phyloP scores from a whole-genome alignment of 2,113 vertebrate genomes.

The Microcebus jonahi region DNA sequence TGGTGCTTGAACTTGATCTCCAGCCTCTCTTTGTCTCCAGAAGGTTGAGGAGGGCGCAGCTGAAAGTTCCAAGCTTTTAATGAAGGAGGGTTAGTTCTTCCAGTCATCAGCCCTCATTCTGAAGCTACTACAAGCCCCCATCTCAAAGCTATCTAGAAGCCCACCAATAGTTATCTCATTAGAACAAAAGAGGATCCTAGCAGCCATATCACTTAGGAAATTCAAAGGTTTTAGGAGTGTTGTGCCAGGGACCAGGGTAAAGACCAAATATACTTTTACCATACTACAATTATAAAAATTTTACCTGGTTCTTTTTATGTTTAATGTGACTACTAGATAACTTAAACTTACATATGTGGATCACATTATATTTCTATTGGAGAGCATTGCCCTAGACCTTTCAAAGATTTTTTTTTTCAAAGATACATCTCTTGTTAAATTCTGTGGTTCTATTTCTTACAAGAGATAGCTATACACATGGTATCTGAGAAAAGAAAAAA shows the following conservation, averaged over 20 bases:
- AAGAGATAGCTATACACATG: neutral
- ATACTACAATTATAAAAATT: neutral
- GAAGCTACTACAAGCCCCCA: neutral
- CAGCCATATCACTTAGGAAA: neutral
- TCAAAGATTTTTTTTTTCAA: neutral
- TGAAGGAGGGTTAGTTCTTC: neutral
- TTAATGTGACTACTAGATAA: neutral
- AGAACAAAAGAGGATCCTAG: neutral
- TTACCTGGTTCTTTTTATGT: neutral
- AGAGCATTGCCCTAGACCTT: rapidly evolving
- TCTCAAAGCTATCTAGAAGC: neutral
- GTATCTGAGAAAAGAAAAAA: neutral
- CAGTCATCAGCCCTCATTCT: too few relatives aligned
- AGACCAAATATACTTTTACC: neutral
- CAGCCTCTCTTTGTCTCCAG: neutral
- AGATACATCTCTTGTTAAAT: neutral
- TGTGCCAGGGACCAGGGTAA: neutral
- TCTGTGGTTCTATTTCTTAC: neutral
- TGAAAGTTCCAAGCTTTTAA: neutral
- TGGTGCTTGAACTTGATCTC: neutral
- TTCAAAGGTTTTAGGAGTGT: neutral
- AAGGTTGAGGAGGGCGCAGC: rapidly evolving
- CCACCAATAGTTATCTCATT: neutral
- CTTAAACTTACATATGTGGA: neutral
- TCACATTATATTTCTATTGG: neutral